Conservation (phyloP, 2,888 invertebrate genomes). For the Clitarchus hookeri region DNA sequence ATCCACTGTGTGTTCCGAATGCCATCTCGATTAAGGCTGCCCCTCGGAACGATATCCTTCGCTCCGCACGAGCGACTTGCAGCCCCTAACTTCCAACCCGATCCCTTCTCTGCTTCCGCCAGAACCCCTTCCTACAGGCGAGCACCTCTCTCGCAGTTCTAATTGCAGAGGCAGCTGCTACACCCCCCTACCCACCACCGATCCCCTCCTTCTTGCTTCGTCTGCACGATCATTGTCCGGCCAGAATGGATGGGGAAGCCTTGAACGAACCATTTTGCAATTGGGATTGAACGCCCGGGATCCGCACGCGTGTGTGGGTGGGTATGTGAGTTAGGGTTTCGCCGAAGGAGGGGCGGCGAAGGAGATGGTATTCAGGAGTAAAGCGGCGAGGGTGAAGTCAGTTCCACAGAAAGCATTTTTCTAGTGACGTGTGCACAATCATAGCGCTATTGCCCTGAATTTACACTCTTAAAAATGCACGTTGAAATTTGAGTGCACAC, state of each 20-base stretch:
- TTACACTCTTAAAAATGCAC: too few species aligned
- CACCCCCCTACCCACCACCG: too few species aligned
- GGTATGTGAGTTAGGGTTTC: background rate
- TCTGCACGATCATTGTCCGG: conserved; percentile 24
- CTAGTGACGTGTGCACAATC: too few species aligned
- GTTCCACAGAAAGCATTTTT: background rate
- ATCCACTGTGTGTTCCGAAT: background rate
- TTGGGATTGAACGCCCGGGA: conserved; percentile 11
- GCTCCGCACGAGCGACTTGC: background rate
- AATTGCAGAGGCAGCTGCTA: conserved; percentile 17
- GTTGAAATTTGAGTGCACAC: too few species aligned
- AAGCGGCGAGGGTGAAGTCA: background rate
- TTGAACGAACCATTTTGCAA: conserved; percentile 24
- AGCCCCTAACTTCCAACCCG: background rate
- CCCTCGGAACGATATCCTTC: background rate
- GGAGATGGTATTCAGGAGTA: background rate
- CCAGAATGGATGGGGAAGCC: background rate
- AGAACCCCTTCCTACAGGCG: background rate
- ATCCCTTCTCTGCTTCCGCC: background rate
- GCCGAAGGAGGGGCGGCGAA: background rate
- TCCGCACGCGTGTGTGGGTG: background rate
- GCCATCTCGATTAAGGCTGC: background rate
- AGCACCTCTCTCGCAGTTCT: conserved; percentile 19
- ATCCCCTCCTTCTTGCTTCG: background rate
- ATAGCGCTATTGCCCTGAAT: background rate